Base-by-base conservation (phyloP, 2,888 invertebrate species). In the Polydrusus tereticollis region DNA sequence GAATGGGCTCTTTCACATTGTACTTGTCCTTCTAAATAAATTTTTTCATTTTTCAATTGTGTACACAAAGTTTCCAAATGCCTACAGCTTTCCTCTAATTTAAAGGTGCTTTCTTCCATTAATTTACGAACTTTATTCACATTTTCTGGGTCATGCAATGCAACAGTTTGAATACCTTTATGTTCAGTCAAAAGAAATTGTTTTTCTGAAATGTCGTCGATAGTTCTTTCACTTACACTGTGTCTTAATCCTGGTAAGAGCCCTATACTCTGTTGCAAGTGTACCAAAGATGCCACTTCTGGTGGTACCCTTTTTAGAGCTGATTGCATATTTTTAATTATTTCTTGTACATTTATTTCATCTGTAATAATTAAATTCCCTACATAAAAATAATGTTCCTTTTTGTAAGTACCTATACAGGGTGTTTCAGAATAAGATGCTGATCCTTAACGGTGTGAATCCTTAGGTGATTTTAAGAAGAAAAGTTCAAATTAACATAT, bases 241-340 rank as follows among this genome's bases (percentile, higher is more conserved):
- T 59, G 21, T 18, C 50, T 50, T 18, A 26, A 1, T 23, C 76
- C 63, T 45, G 77, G 76, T 36, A 78, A 36, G 21, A 77, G 64
- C 33, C 78, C 76, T 14, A 79, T 55, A 16, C 75, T 75, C 70
- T 80, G 79, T 64, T 80, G 78, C 67, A 80, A 72, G 59, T 81
- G 81, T 43, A 82, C 78, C 41, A 78, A 75, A 23, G 82, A 83
- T 16, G 82, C 81, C 52, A 84, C 78, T 76, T 86, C 85, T 2
- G 84, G 83, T 1, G 85, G 85, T 29, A 86, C 79, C 68, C 85
- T 76, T 69, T 82, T 83, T 64, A 86, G 73, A 23, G 85, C 85
- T 64, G 80, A 75, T 73, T 85, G 83, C 81, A 86, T 85, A 64
- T 85, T 85, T 14, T 71, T 63, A 6, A 85, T 75, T 77, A 86